Evolutionary conservation across 2,797 vertebrate species (phyloP), one percentile per base, ranked within the genome.

Genomic region (Rhinophrynus dorsalis): DNA sequence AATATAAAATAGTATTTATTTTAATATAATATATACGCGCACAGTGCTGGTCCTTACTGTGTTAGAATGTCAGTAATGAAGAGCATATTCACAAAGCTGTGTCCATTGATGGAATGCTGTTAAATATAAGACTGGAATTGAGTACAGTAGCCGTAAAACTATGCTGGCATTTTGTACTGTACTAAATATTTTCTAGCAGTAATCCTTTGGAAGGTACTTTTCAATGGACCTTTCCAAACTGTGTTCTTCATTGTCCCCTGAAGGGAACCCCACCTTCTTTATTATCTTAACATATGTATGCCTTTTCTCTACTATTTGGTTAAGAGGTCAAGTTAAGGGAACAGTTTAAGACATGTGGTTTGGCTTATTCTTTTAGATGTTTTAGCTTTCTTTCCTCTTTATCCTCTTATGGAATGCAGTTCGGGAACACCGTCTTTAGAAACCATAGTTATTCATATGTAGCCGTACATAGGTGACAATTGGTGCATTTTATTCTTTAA

Each of bases 291-390:
- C 57, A 11, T 64, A 23, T 61, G 60, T 56, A 66, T 56, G 18
- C 59, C 60, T 29, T 67, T 75, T 75, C 51, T 32, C 30, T 4
- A 0, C 13, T 30, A 2, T 70, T 79, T 79, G 75, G 30, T 27
- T 33, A n/a, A 51, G 30, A 24, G 45, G n/a, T 74, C 59, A 1
- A 44, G 37, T 67, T 77, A 67, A 63, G 68, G 40, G 13, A 75
- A 63, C 44, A 48, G 47, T 52, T 56, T 33, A 63, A 75, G 69
- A 71, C 37, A n/a, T 50, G 15, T 20, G 66, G 21, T 74, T 81
- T 74, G 67, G 52, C 75, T 76, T 51, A 60, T 12, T 38, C 5
- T 68, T n/a, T 52, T 10, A n/a, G 32, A 68, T 1, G 54, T 44
- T 75, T 75, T 68, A 23, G 6, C 37, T 5, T 3, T 7, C 29